Evolutionary conservation across 2,888 invertebrate genomes (phyloP).

Genomic region (Hypena proboscidalis): DNA sequence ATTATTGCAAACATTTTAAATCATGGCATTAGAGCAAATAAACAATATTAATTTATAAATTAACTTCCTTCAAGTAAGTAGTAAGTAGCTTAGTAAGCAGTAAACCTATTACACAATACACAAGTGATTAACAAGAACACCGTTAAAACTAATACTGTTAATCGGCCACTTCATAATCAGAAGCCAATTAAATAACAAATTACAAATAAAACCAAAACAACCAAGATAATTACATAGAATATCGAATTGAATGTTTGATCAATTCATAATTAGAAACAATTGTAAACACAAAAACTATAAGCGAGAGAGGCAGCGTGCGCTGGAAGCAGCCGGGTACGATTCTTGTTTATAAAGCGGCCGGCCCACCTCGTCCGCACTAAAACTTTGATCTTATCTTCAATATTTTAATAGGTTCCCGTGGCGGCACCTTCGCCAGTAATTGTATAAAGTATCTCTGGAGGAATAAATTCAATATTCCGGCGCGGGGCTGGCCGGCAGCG

Average conservation of each 20-base stretch:
- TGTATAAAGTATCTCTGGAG: constrained; percentile 73
- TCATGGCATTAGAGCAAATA: no score
- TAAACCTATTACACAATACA: no score
- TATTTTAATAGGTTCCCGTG: constrained; percentile 84
- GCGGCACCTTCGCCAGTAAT: constrained; percentile 79
- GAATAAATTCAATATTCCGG: constrained; percentile 77
- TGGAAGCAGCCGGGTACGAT: constrained; percentile 71
- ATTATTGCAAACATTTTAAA: no score
- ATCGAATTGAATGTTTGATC: constrained; percentile 79
- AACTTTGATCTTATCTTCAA: constrained; percentile 81
- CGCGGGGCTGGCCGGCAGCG: constrained; percentile 51
- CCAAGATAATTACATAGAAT: constrained; percentile 75
- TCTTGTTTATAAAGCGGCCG: constrained; percentile 74
- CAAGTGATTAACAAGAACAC: constrained; percentile 45
- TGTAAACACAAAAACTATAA: constrained; percentile 77
- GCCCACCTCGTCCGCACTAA: constrained; percentile 79
- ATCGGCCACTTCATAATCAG: constrained; percentile 67
- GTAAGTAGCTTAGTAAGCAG: no score
- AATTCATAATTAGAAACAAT: constrained; percentile 81
- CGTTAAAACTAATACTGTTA: constrained; percentile 48
- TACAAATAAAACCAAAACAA: constrained; percentile 73
- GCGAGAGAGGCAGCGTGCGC: constrained; percentile 59
- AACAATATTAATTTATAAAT: no score
- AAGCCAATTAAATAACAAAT: constrained; percentile 78
- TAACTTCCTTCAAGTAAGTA: no score